phyloP scores from a whole-genome alignment of 2,113 vertebrate species.

The Pipra filicauda region DNA sequence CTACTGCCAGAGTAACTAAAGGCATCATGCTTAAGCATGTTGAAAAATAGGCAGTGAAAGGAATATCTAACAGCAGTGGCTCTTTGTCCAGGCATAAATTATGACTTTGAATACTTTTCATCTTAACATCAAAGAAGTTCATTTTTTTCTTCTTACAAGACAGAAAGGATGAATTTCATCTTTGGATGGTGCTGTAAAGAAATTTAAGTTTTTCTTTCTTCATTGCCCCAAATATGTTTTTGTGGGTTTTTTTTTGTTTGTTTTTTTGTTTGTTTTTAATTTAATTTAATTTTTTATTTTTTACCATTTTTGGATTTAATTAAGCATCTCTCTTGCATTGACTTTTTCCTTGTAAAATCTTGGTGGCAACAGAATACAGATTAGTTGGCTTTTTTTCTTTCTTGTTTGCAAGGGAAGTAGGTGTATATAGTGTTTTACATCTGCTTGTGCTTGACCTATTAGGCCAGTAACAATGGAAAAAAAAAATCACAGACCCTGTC shows the following conservation, averaged over 20 bases:
- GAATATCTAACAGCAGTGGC: not conserved
- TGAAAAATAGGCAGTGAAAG: not conserved
- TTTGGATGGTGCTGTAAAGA: not conserved
- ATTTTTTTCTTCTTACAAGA: not conserved
- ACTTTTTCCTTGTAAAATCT: not conserved
- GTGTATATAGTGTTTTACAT: not conserved
- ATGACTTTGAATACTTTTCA: not conserved
- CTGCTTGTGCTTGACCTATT: not conserved
- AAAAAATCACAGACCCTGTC: not conserved
- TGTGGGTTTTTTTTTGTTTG: not conserved
- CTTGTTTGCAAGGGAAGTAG: not conserved
- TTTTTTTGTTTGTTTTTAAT: not conserved
- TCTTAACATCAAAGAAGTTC: not conserved
- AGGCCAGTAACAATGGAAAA: not conserved
- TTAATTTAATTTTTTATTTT: not conserved
- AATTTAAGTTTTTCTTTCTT: not conserved
- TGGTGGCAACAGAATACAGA: not conserved
- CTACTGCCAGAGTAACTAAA: not conserved
- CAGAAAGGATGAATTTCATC: not conserved
- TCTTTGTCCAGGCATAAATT: not conserved
- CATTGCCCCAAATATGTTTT: not conserved
- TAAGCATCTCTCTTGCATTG: not conserved
- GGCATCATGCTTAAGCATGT: not conserved
- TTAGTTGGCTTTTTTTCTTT: not conserved
- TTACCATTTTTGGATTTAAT: not conserved